Percentiles rank a stretch among this genome's conserved stretches.
Evolutionary conservation across 2,797 vertebrate species (phyloP).

Genomic region (Xiphorhynchus erythropygius): DNA sequence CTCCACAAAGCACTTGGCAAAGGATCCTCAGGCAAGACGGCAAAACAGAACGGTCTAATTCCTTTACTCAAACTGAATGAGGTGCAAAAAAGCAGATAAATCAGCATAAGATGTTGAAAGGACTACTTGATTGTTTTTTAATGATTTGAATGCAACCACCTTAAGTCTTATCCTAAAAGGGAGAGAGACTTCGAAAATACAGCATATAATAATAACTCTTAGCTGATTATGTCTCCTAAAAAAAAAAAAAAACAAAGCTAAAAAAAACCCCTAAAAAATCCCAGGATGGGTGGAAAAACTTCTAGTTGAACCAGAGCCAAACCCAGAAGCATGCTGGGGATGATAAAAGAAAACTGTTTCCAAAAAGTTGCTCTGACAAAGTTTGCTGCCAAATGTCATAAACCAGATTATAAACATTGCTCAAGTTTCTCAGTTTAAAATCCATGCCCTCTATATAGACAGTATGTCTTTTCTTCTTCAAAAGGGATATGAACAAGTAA

Average conservation of each 20-base stretch:
- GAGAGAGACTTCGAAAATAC: slow-evolving; percentile 13
- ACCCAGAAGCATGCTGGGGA: slow-evolving; percentile 40
- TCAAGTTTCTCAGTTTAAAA: slow-evolving; percentile 33
- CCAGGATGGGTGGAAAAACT: slow-evolving; percentile 33
- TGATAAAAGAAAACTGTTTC: slow-evolving; percentile 44
- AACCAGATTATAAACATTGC: slow-evolving; percentile 20
- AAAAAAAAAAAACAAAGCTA: background rate
- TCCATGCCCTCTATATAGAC: background rate
- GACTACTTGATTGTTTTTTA: background rate
- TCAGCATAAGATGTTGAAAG: background rate
- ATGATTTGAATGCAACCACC: background rate
- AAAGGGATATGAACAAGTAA: background rate
- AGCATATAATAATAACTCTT: slow-evolving; percentile 6
- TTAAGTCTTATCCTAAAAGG: background rate
- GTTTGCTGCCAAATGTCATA: slow-evolving; percentile 37
- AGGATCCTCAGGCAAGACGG: background rate
- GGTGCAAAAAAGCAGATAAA: slow-evolving; percentile 30
- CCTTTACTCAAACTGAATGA: background rate
- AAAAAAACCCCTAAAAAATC: background rate
- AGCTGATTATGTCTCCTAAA: slow-evolving; percentile 23
- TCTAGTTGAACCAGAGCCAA: slow-evolving; percentile 37
- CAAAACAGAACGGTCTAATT: slow-evolving; percentile 10
- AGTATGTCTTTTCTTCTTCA: background rate
- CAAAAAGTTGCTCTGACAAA: slow-evolving; percentile 19
- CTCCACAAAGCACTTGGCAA: background rate